phyloP scores from a whole-genome alignment of 2,888 invertebrate species.

The Mantis religiosa region DNA sequence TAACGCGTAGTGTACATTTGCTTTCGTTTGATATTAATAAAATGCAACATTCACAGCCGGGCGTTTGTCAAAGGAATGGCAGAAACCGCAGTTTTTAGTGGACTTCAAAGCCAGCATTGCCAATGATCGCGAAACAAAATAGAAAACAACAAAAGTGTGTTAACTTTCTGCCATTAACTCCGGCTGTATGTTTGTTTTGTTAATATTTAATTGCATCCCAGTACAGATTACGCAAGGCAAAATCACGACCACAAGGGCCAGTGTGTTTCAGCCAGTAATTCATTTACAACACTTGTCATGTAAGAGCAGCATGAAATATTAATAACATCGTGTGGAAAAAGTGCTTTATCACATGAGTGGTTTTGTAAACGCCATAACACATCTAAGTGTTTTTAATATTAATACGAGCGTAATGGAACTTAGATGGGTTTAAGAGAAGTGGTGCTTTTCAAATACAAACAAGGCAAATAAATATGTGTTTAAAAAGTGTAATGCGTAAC shows the following conservation, averaged over 20 bases:
- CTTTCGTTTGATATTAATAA: neutral
- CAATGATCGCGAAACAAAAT: neutral
- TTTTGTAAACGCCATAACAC: too few species aligned
- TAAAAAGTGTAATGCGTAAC: too few species aligned
- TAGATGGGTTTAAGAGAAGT: too few species aligned
- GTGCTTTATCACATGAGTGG: too few species aligned
- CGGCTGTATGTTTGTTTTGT: neutral
- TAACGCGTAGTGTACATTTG: neutral
- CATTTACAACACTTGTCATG: neutral
- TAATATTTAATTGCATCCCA: neutral
- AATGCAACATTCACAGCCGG: neutral
- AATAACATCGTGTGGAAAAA: neutral
- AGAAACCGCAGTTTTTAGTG: neutral
- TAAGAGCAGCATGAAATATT: neutral
- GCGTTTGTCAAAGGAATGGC: neutral
- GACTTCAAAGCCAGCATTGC: neutral
- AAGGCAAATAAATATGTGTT: too few species aligned
- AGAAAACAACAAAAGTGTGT: neutral
- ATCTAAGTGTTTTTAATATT: too few species aligned
- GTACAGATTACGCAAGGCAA: neutral
- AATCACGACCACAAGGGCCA: neutral
- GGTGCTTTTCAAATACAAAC: too few species aligned
- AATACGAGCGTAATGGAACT: too few species aligned
- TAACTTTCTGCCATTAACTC: neutral
- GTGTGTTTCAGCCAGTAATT: neutral